Conservation (phyloP, 2,888 invertebrate species). For the Volucella zonaria region DNA sequence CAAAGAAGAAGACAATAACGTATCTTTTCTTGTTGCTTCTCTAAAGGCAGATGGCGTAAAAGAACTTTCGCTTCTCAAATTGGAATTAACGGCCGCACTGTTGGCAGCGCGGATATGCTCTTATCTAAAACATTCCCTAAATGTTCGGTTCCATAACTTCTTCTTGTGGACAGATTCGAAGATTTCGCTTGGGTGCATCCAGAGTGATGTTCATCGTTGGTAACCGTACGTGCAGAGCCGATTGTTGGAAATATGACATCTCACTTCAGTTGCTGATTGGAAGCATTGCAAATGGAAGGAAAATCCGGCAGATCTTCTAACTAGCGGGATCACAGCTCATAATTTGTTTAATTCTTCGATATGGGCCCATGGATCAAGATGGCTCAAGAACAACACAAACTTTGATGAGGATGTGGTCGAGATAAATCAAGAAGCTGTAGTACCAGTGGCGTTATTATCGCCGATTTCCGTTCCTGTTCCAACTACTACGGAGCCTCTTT, state of each 20-base stretch:
- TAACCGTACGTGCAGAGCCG: no score
- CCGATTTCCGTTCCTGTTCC: background rate
- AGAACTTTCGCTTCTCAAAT: background rate
- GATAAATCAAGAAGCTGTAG: background rate
- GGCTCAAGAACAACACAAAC: slow-evolving; percentile 7
- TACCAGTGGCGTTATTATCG: slow-evolving; percentile 11
- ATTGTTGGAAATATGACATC: no score
- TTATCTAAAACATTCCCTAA: no score
- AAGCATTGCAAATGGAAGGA: background rate
- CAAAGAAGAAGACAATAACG: background rate
- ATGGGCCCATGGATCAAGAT: slow-evolving; percentile 6
- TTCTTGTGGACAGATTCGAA: no score
- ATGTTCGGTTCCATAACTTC: no score
- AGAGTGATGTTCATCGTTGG: no score
- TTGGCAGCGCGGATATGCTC: no score
- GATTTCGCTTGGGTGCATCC: no score
- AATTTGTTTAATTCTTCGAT: background rate
- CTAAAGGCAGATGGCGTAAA: background rate
- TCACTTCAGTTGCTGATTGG: no score
- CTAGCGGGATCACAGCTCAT: slow-evolving; percentile 10
- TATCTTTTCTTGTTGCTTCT: slow-evolving; percentile 26
- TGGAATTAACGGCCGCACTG: no score
- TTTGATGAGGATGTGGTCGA: slow-evolving; percentile 3
- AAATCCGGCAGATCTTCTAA: slow-evolving; percentile 17
- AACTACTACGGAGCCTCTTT: background rate